Percentiles rank a stretch among this genome's conserved stretches.
These are phyloP conservation scores for Rhagium mordax DNA, from an alignment of 2,888 invertebrate species.

Conservation along the genomic window DNA sequence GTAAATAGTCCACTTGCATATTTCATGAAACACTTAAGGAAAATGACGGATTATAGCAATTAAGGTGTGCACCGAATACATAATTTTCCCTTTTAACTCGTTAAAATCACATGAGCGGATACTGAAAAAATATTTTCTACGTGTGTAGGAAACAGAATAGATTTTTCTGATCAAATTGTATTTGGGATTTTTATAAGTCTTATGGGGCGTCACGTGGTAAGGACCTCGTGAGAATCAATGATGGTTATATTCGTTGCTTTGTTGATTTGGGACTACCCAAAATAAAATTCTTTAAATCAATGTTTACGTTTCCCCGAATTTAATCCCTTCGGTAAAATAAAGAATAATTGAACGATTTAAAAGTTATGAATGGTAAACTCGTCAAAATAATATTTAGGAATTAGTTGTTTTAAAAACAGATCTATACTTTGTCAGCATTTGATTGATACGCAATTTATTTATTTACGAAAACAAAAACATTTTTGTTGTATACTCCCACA, in stretches of 20 bases:
- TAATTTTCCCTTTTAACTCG: neutral
- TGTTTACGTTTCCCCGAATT: neutral
- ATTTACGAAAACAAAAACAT: no score
- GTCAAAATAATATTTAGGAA: neutral
- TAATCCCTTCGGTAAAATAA: neutral
- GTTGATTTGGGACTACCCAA: slow-evolving; percentile 2
- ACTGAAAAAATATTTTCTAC: neutral
- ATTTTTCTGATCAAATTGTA: slow-evolving; percentile 6
- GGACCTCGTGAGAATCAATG: neutral
- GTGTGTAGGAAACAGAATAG: neutral
- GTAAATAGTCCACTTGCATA: no score
- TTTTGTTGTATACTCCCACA: no score
- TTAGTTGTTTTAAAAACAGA: neutral
- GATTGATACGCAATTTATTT: no score
- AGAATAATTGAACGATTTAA: neutral
- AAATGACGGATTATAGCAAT: no score
- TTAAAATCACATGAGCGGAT: neutral
- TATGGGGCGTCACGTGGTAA: neutral
- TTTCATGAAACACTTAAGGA: no score
- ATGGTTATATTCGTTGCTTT: slow-evolving; percentile 5
- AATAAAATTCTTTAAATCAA: neutral
- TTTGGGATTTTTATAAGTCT: slow-evolving; percentile 13
- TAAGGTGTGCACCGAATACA: no score
- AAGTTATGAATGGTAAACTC: neutral
- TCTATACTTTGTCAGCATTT: no score